These are phyloP conservation scores for Anguilla obscura DNA, from an alignment of 2,797 vertebrate genomes.

Conservation along the genomic window DNA sequence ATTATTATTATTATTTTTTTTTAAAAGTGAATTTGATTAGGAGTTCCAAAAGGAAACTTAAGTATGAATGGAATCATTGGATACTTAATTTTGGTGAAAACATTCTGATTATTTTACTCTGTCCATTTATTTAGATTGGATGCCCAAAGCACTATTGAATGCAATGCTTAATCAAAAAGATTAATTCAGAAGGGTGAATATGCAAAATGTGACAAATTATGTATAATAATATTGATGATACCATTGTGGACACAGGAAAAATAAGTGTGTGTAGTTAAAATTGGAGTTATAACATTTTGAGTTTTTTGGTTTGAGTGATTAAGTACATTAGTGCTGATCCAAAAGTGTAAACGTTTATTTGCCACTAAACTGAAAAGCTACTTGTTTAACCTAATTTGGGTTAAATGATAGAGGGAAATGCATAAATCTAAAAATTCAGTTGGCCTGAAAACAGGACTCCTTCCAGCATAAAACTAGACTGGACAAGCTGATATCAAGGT, in stretches of 20 bases:
- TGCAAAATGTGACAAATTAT: not conserved
- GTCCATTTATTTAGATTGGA: not conserved
- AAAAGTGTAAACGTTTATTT: not conserved
- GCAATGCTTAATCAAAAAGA: not conserved
- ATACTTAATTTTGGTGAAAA: not conserved
- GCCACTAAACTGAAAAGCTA: not conserved
- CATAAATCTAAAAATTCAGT: too few relatives aligned
- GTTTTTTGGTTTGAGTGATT: not conserved
- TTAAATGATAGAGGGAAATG: too few relatives aligned
- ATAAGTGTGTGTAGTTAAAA: not conserved
- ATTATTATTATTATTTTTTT: conserved; percentile 44
- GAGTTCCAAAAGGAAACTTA: not conserved
- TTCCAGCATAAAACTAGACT: conserved; percentile 1
- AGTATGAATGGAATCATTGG: not conserved
- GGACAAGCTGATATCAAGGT: not conserved
- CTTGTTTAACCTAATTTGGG: not conserved
- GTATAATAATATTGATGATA: not conserved
- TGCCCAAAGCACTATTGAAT: conserved; percentile 20
- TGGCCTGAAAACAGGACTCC: too few relatives aligned
- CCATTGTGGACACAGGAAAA: not conserved
- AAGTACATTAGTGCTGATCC: not conserved
- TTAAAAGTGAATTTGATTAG: not conserved
- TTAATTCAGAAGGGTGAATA: not conserved
- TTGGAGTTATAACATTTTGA: not conserved
- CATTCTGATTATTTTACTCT: not conserved